phyloP scores from a whole-genome alignment of 1,140 invertebrate species.

The Macrobrachium rosenbergii region DNA sequence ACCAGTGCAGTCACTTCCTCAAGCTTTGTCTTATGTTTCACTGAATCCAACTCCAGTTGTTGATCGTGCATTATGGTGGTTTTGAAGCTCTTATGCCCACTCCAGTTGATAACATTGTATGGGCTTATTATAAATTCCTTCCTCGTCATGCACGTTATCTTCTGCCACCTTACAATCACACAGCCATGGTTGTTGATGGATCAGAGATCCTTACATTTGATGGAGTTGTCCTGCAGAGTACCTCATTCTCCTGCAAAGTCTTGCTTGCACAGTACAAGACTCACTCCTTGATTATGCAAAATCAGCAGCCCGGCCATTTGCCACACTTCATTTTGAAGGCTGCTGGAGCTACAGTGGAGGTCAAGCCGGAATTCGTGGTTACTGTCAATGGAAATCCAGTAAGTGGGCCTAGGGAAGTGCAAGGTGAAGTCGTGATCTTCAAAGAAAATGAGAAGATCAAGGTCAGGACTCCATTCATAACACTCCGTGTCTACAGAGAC shows the following conservation, averaged over 20 bases:
- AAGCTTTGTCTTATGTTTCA: too few relatives aligned
- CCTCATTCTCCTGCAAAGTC: constrained; percentile 31
- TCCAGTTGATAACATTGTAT: constrained; percentile 13
- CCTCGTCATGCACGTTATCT: not conserved
- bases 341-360: not conserved
- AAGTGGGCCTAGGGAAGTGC: too few relatives aligned
- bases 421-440: too few relatives aligned
- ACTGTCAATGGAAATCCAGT: too few relatives aligned
- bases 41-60: too few relatives aligned
- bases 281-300: constrained; percentile 12
- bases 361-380: not conserved
- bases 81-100: not conserved
- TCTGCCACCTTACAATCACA: constrained; percentile 31
- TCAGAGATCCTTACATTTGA: constrained; percentile 50
- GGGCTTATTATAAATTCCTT: constrained; percentile 4
- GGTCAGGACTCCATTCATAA: not conserved
- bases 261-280: constrained; percentile 7
- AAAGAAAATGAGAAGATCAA: not conserved
- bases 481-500: not conserved
- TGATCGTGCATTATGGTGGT: too few relatives aligned
- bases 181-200: constrained; percentile 44
- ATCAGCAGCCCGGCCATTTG: not conserved
- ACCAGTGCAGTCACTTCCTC: too few relatives aligned
- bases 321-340: constrained; percentile 21
- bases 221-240: constrained; percentile 27